Evolutionary conservation across 2,797 vertebrate genomes (phyloP), one percentile per base, ranked within the genome.

Genomic region (Thripadectes ignobilis): DNA sequence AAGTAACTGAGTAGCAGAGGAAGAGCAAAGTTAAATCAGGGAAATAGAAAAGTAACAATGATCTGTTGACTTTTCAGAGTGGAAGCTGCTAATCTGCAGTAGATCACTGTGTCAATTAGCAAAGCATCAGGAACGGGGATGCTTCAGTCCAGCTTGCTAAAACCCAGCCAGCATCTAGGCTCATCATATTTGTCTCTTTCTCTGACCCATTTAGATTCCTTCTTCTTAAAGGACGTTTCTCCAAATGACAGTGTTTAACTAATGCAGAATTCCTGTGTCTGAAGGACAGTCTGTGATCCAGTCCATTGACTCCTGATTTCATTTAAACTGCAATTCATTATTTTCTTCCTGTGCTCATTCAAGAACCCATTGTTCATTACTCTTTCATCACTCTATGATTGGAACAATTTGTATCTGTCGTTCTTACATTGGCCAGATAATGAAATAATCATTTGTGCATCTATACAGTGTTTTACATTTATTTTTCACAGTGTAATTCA

Each of bases 381-480:
- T 97, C 97, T 98, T 98, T 98, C 97, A 98, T 98, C 97, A 96
- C 91, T 95, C 87, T 96, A 88, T 97, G 97, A 98, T 97, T 97
- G 97, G 94, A 98, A 97, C 96, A 98, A 98, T 98, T 98, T 98
- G 97, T 98, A 98, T 98, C 97, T 98, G 98, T 98, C 97, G 24
- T 89, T 98, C 97, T 91, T 97, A 97, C 95, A 88, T 96, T 97
- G 98, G 95, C 94, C 96, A 97, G 96, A 98, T 98, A 98, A 98
- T 98, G 97, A 98, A 98, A 98, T 97, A 96, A 98, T 98, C 95
- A 98, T 98, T 97, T 98, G 95, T 97, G 93, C 97, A 97, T 97
- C 97, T 98, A 95, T 69, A 86, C 89, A 88, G 91, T 96, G 91
- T 95, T 97, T 97, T 98, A 97, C 93, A 97, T 97, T 97, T 97